Evolutionary conservation across 2,113 vertebrate species (phyloP).

Genomic region (Corapipo altera): DNA sequence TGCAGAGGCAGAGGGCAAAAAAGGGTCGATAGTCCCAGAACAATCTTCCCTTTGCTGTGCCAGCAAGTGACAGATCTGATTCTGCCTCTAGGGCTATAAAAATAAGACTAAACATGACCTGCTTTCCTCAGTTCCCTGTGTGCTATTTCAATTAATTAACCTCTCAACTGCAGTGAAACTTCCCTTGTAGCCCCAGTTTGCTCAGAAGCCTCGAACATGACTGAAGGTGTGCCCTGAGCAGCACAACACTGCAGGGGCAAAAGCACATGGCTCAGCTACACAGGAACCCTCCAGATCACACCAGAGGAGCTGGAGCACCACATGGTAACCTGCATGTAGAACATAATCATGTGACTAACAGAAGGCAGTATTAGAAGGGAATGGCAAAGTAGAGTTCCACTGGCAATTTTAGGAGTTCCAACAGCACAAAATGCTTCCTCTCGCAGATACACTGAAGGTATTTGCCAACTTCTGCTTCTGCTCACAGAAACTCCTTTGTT

Average conservation of each 20-base stretch:
- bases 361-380: background rate
- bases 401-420: background rate
- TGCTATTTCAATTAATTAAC: background rate
- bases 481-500: background rate
- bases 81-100: background rate
- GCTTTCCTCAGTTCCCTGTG: background rate
- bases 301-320: accelerated
- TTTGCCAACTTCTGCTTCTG: background rate
- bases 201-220: accelerated
- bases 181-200: background rate
- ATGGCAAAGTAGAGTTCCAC: background rate
- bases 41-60: background rate
- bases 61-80: background rate
- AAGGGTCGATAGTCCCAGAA: background rate
- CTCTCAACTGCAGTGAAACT: accelerated
- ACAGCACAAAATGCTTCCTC: background rate
- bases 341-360: background rate
- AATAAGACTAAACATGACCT: background rate
- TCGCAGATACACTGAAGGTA: background rate
- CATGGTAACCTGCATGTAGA: background rate
- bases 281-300: background rate
- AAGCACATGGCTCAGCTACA: background rate
- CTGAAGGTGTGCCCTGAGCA: background rate
- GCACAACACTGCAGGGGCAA: accelerated
- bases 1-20: background rate